Conservation (phyloP, 2,797 vertebrate genomes). For the Hafferia zeledoni region DNA sequence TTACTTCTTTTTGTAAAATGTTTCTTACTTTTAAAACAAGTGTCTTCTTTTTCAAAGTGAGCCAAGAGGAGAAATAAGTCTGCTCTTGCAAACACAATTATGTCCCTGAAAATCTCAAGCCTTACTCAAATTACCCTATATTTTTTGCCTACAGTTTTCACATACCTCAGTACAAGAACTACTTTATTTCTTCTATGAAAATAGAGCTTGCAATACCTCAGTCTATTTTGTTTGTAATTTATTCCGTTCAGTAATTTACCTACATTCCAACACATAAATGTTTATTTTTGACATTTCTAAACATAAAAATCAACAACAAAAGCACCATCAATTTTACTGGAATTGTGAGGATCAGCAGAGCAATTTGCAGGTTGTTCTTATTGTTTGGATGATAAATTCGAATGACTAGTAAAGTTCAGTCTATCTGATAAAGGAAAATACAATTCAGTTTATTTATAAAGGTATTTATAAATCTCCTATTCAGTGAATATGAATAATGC, state of each 20-base stretch:
- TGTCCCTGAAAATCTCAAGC: not conserved
- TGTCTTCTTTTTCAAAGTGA: not conserved
- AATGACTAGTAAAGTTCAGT: not conserved
- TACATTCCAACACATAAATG: not conserved
- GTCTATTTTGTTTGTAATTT: not conserved
- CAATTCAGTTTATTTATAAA: not conserved
- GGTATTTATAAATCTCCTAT: not conserved
- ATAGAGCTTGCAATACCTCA: not conserved
- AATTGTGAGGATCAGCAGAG: not conserved
- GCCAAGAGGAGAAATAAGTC: not conserved
- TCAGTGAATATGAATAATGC: not conserved
- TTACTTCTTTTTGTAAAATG: not conserved
- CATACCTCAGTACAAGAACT: not conserved
- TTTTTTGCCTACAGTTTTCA: not conserved
- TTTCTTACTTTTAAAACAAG: not conserved
- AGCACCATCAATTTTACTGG: not conserved
- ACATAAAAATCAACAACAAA: not conserved
- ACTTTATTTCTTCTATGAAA: not conserved
- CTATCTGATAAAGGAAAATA: slow-evolving; percentile 1
- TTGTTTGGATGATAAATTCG: not conserved
- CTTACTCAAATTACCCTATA: not conserved
- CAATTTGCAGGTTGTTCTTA: not conserved
- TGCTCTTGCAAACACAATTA: not conserved
- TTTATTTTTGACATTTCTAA: not conserved
- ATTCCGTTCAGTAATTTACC: not conserved